Evolutionary conservation across 2,888 invertebrate genomes (phyloP).

Genomic region (Dryocosmus kuriphilus): DNA sequence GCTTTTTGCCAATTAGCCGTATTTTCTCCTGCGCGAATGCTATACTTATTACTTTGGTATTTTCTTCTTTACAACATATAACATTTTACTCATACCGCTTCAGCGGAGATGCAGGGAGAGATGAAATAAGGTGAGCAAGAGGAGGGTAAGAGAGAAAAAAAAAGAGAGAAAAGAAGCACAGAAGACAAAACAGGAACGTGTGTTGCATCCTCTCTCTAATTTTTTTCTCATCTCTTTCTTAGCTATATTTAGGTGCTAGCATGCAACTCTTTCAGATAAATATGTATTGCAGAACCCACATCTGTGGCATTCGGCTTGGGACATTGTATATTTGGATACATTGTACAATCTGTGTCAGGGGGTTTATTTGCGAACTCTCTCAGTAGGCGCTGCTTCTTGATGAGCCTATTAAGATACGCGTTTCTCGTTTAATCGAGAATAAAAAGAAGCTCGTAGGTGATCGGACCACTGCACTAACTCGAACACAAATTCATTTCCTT

Average conservation of each 20-base stretch:
- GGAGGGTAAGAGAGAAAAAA: not conserved
- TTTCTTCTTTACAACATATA: not conserved
- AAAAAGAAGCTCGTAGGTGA: slow-evolving; percentile 1
- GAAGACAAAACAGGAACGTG: slow-evolving; percentile 11
- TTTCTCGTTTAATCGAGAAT: slow-evolving; percentile 31
- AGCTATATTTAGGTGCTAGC: slow-evolving; percentile 1
- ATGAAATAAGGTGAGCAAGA: slow-evolving; percentile 14
- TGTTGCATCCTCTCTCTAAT: slow-evolving; percentile 19
- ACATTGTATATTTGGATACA: slow-evolving; percentile 34
- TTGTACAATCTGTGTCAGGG: slow-evolving; percentile 33
- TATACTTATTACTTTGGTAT: slow-evolving; percentile 15
- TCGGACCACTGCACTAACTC: not conserved
- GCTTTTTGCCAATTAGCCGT: slow-evolving; percentile 21
- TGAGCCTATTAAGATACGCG: slow-evolving; percentile 30
- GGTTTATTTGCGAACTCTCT: slow-evolving; percentile 23
- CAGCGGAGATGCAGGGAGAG: not conserved
- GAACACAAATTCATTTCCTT: not conserved
- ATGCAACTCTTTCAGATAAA: slow-evolving; percentile 21
- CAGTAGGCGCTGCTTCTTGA: slow-evolving; percentile 18
- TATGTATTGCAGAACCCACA: slow-evolving; percentile 21
- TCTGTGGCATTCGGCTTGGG: slow-evolving; percentile 8
- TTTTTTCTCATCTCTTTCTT: not conserved
- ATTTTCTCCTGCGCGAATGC: slow-evolving; percentile 15
- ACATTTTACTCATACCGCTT: not conserved
- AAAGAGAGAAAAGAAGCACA: slow-evolving; percentile 2